Evolutionary conservation across 2,888 invertebrate species (phyloP), one percentile per base, ranked within the genome.

Genomic region (Eretmocerus hayati): DNA sequence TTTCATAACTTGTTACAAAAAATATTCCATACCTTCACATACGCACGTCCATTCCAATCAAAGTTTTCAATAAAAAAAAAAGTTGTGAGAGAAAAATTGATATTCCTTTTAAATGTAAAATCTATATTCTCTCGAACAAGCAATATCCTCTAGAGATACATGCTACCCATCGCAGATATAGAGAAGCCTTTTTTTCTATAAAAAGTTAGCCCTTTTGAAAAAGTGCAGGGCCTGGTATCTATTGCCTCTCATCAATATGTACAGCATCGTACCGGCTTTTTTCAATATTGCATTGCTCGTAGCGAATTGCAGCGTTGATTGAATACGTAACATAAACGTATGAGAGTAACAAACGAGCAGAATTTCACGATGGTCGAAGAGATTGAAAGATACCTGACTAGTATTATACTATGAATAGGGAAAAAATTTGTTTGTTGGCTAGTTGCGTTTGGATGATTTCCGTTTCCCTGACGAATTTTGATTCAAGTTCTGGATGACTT

Each of bases 131-230:
- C 47, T 20, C 33, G 31, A 48, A 52, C 48, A 45, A 23, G 45
- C 48, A 48, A 52, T 52, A 48, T 48, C 48, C 45, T 48, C 48
- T 48, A 45, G 45, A 52, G 45, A 45, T 52, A 52, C 45, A 48
- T 31, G 41, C 42, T 51, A 30, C 47, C 39, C 44, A 44, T 47
- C 47, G 36, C 47, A 51, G 30, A 31, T 16, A 9, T 19, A 11
- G 11, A 16, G 33, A 15, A 39, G 26, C 21, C 31, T 30, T 26
- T 33, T n/a, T n/a, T n/a, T n/a, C n/a, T n/a, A n/a, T n/a, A n/a
- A 36, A 36, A 19, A 36, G 19, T n/a, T n/a, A n/a, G n/a, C n/a
- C n/a, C n/a, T n/a, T n/a, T n/a, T n/a, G n/a, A 35, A 35, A 35
- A 35, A 35, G 16, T 4, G 37, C 8, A 13, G 4, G 61, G 61